Percentiles rank a stretch among this genome's conserved stretches.
Conservation (phyloP, 92 coral and sea anemone genomes). For the Umimayanthus kanabou region DNA sequence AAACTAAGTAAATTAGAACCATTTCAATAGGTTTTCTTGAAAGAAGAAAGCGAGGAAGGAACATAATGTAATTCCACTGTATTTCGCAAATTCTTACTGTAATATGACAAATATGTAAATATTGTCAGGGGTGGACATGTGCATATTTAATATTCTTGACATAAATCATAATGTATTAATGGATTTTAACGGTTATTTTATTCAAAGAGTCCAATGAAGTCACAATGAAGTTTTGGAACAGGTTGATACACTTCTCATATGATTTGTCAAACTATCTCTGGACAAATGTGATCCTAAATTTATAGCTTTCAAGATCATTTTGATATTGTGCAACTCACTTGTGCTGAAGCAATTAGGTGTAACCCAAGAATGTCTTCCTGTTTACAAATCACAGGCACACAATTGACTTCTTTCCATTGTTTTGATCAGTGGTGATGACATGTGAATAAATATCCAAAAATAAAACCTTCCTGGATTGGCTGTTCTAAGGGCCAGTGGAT, state of each 20-base stretch:
- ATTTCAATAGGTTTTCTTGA: background rate
- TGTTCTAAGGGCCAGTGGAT: background rate
- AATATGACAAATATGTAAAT: background rate
- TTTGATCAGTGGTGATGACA: slow-evolving; percentile 3
- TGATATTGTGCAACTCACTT: slow-evolving; percentile 12
- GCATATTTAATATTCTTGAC: slow-evolving; percentile 1
- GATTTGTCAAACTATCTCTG: background rate
- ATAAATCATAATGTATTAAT: too few relatives aligned
- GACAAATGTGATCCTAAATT: too few relatives aligned
- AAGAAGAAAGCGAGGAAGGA: background rate
- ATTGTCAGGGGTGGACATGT: background rate
- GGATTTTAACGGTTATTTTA: background rate
- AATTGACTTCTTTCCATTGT: background rate
- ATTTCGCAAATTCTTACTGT: background rate
- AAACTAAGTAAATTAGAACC: too few relatives aligned
- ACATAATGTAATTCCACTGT: background rate
- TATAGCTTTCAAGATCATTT: background rate
- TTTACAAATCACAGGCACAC: slow-evolving; percentile 35
- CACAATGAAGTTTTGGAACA: background rate
- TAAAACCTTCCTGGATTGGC: slow-evolving; percentile 14
- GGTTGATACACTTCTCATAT: background rate
- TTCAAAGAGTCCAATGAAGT: background rate
- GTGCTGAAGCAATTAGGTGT: background rate
- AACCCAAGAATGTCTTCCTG: slow-evolving; percentile 38
- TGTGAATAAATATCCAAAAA: background rate